phyloP scores from a whole-genome alignment of 1,140 invertebrate genomes.

The Frieseomelitta varia region DNA sequence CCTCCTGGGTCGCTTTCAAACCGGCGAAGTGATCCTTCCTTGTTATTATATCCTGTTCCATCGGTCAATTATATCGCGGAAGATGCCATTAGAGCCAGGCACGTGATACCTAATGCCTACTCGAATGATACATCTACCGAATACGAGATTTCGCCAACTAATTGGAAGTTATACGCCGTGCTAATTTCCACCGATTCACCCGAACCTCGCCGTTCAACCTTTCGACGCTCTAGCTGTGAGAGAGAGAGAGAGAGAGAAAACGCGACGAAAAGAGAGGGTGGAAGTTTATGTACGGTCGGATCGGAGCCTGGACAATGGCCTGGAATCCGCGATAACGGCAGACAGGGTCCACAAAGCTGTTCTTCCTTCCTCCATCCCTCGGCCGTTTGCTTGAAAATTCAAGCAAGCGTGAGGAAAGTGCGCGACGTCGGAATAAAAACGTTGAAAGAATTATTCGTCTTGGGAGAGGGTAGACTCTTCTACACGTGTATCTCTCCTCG shows the following conservation, averaged over 20 bases:
- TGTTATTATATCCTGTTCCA: not conserved
- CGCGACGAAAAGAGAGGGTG: conserved; percentile 6
- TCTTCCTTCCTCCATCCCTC: conserved; percentile 15
- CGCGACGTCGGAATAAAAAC: conserved; percentile 5
- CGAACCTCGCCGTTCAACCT: not conserved
- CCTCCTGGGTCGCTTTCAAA: conserved; percentile 17
- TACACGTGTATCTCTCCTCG: not conserved
- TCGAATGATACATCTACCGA: no score
- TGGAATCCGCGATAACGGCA: conserved; percentile 79
- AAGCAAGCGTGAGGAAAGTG: conserved; percentile 4
- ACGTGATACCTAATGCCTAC: not conserved
- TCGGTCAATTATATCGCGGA: not conserved
- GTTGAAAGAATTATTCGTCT: conserved; percentile 47
- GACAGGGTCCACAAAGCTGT: conserved; percentile 63
- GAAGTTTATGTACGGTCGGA: conserved; percentile 55
- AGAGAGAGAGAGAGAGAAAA: not conserved
- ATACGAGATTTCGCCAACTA: not conserved
- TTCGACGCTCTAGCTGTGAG: not conserved
- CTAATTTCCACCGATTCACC: not conserved
- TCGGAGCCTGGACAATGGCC: conserved; percentile 73
- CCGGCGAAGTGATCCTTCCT: not conserved
- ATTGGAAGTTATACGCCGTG: not conserved
- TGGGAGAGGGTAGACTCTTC: not conserved
- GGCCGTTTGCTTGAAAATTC: conserved; percentile 36
- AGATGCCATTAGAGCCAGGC: not conserved